Base-by-base conservation (phyloP, 2,797 vertebrate species). In the Anabas testudineus region DNA sequence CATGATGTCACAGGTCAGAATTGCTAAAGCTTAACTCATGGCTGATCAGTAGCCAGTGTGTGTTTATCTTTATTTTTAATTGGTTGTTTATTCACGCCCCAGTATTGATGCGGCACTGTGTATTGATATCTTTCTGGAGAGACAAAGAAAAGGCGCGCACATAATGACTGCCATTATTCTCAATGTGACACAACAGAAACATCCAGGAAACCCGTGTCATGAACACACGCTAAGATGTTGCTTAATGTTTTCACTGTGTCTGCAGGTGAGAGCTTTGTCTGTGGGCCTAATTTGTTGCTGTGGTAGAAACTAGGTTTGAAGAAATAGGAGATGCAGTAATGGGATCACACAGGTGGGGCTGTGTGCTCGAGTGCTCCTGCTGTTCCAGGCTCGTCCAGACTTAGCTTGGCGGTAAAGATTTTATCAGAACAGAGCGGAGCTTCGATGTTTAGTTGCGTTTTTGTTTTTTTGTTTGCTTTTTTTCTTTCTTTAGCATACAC, bases 271-370 rank as follows among this genome's bases (percentile, higher is more conserved):
- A 15, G 41, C 69, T 83, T 80, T 70, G 74, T 80, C 74, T 68
- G 67, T 49, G 36, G 60, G 32, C 60, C 67, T 83, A 85, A 88
- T 90, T 80, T 85, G 81, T 87, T 75, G 82, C 79, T 80, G 64
- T 88, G 90, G 91, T 90, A 90, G 90, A 90, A 92, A 91, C 79
- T 86, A 64, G 85, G 80, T 90, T 88, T 93, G 86, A 93, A 90
- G 85, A 91, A 94, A 90, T 78, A 86, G 84, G 88, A 91, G 89
- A 84, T 65, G 67, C 84, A 66, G 87, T 88, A 90, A 90, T 80
- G 64, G 85, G 83, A 91, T 77, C 85, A 81, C 92, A 91, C 91
- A 91, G 89, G 91, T 93, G 90, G 83, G 79, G 68, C 74, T 75
- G 69, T 82, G 79, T 80, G 78, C 80, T 79, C 75, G 72, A 82